phyloP scores from a whole-genome alignment of 2,797 vertebrate species.

The Gallirallus australis region DNA sequence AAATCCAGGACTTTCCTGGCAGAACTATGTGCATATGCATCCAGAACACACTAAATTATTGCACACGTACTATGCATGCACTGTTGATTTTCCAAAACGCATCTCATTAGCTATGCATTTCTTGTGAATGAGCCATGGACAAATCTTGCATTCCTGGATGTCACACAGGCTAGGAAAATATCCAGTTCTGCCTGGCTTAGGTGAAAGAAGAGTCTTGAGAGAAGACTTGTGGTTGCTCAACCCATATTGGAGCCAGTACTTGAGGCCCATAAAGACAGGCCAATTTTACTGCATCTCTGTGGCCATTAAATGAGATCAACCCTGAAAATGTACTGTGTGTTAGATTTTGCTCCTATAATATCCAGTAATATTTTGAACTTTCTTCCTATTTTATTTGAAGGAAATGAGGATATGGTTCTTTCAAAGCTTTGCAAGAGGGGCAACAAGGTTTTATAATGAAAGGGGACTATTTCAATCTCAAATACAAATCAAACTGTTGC shows the following conservation, averaged over 20 bases:
- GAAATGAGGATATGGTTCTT: neutral
- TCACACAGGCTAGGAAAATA: constrained; percentile 9
- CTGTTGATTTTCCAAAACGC: constrained; percentile 55
- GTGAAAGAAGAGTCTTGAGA: constrained; percentile 16
- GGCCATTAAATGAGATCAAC: neutral
- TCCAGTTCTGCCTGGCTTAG: constrained; percentile 18
- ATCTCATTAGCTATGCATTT: constrained; percentile 27
- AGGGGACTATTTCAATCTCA: neutral
- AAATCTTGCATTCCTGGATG: constrained; percentile 25
- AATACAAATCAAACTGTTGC: neutral
- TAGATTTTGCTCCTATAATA: neutral
- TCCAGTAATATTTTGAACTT: neutral
- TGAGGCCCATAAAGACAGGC: neutral
- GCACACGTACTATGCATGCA: constrained; percentile 23
- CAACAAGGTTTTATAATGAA: neutral
- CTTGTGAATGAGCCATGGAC: constrained; percentile 49
- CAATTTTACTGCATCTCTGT: neutral
- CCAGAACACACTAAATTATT: constrained; percentile 54
- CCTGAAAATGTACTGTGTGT: neutral
- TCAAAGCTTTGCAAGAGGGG: neutral
- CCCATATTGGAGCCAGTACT: neutral
- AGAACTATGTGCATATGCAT: neutral
- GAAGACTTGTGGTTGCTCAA: neutral
- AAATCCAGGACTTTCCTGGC: constrained; percentile 35
- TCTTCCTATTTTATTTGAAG: neutral